phyloP scores from a whole-genome alignment of 1,140 invertebrate genomes.

The Coenobita brevimanus region DNA sequence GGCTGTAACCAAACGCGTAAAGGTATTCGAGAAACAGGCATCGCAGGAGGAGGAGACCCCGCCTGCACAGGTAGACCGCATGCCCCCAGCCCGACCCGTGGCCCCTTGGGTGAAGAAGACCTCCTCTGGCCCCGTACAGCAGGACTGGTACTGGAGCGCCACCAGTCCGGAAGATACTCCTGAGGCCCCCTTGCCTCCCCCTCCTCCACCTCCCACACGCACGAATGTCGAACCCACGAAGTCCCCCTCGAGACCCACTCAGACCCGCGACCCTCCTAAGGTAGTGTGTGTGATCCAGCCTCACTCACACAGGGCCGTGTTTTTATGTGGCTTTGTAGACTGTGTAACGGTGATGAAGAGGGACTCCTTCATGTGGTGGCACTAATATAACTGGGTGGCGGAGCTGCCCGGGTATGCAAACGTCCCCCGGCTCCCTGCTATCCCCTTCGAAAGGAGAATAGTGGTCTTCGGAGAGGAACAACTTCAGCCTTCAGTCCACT shows the following conservation, averaged over 20 bases:
- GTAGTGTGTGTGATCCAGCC: background rate
- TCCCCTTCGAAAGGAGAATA: too few species aligned
- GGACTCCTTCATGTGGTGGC: too few species aligned
- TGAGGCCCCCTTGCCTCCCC: background rate
- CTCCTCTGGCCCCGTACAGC: constrained; percentile 56
- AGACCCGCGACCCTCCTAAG: background rate
- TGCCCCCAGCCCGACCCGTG: constrained; percentile 48
- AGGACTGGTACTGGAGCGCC: constrained; percentile 54
- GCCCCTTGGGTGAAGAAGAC: constrained; percentile 68
- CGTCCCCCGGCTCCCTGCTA: too few species aligned
- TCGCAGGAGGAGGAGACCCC: constrained; percentile 41
- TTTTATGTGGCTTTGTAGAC: too few species aligned
- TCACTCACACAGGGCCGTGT: background rate
- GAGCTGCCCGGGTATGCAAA: too few species aligned
- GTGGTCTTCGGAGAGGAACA: too few species aligned
- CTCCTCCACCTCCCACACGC: background rate
- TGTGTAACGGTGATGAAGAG: too few species aligned
- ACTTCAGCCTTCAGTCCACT: too few species aligned
- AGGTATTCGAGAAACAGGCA: constrained; percentile 61
- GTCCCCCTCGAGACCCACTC: background rate
- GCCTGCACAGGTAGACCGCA: background rate
- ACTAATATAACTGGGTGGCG: too few species aligned
- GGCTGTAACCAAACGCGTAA: constrained; percentile 58
- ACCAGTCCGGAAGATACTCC: constrained; percentile 44
- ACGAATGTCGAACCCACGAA: background rate